Percentiles rank a stretch among this genome's conserved stretches.
phyloP scores from a whole-genome alignment of 2,113 vertebrate species.

The Telmatochromis sp. region DNA sequence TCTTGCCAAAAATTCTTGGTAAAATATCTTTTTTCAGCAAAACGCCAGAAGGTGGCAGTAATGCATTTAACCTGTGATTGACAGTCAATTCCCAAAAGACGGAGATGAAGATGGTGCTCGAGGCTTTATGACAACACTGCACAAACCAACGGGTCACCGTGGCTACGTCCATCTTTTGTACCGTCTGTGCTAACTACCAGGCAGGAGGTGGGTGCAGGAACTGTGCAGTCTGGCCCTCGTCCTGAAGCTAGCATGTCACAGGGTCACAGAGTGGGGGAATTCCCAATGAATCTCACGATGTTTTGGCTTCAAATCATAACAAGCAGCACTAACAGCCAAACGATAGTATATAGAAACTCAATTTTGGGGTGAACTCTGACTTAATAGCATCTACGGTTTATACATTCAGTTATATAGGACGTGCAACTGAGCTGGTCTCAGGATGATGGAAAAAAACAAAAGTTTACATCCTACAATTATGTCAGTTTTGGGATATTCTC shows the following conservation, averaged over 20 bases:
- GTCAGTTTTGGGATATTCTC: background rate
- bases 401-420: conserved; percentile 53
- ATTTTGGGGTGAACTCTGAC: background rate
- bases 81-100: background rate
- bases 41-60: background rate
- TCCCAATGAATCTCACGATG: background rate
- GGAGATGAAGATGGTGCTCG: too few relatives aligned
- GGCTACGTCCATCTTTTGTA: background rate
- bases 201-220: background rate
- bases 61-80: background rate
- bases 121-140: background rate
- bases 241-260: accelerated
- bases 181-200: accelerated
- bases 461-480: background rate
- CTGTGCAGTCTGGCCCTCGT: accelerated
- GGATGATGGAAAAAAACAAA: background rate
- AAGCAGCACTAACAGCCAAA: background rate
- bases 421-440: background rate
- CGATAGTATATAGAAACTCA: accelerated
- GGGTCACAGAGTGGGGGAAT: background rate
- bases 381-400: conserved; percentile 31
- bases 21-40: background rate
- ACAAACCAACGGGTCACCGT: background rate
- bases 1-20: background rate
- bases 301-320: accelerated